A percentile compares a stretch with the other conserved stretches of the same genome.
phyloP scores from a whole-genome alignment of 1,140 invertebrate species.

The Alviniconcha marisindica region DNA sequence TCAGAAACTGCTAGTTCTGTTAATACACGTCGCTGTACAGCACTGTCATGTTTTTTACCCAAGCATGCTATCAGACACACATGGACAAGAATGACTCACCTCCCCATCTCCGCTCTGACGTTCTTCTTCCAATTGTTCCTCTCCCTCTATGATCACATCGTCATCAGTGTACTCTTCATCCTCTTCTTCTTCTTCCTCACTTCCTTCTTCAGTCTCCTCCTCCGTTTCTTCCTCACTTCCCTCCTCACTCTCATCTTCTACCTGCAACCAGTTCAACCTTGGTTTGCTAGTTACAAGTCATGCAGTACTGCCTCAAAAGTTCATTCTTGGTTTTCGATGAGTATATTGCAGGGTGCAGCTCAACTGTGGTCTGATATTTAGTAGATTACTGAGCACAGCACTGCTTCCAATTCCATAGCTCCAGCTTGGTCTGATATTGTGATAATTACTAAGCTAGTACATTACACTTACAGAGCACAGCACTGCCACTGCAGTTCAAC shows the following conservation, averaged over 20 bases:
- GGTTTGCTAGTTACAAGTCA: conserved; percentile 57
- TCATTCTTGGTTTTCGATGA: no score
- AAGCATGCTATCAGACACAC: no score
- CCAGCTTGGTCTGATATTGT: not conserved
- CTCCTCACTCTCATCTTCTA: conserved; percentile 62
- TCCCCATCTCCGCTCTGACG: conserved; percentile 76
- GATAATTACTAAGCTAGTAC: not conserved
- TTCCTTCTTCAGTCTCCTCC: conserved; percentile 50
- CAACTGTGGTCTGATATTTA: no score
- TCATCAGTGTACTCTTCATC: conserved; percentile 59
- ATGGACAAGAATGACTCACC: conserved; percentile 54
- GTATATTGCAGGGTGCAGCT: no score
- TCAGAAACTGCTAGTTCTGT: no score
- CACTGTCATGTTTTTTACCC: no score
- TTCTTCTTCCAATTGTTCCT: conserved; percentile 67
- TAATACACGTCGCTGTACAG: no score
- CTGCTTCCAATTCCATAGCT: conserved; percentile 49
- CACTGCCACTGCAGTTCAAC: no score
- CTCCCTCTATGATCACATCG: conserved; percentile 68
- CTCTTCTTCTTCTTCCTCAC: conserved; percentile 52
- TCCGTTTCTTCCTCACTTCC: conserved; percentile 63
- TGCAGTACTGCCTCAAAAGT: no score
- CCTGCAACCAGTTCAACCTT: conserved; percentile 45
- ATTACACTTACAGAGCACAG: no score
- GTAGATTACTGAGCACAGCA: no score